These are phyloP conservation scores for Rhizomys pruinosus DNA, from an alignment of 2,113 vertebrate genomes.

Conservation along the genomic window DNA sequence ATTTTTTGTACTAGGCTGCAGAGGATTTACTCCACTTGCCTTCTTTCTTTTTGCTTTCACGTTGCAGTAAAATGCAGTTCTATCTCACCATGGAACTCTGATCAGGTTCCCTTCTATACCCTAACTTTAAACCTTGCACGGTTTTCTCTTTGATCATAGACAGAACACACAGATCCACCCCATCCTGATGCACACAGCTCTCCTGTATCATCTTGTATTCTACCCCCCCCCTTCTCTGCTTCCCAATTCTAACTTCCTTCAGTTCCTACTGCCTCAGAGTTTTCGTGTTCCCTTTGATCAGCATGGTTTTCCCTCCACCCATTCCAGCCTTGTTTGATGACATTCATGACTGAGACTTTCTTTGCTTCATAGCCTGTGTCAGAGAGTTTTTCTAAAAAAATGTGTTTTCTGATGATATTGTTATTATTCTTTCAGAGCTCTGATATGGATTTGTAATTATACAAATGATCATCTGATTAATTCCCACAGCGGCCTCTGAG, in stretches of 20 bases:
- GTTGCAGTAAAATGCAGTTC: not conserved
- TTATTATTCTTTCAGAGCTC: not conserved
- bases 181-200: not conserved
- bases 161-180: not conserved
- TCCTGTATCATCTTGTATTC: not conserved
- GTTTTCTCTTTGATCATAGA: constrained; percentile 47
- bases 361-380: not conserved
- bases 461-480: not conserved
- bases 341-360: not conserved
- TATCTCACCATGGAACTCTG: not conserved
- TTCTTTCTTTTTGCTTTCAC: not conserved
- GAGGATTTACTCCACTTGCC: not conserved
- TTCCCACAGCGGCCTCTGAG: not conserved
- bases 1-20: not conserved
- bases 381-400: not conserved
- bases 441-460: not conserved
- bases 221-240: not conserved
- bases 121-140: not conserved
- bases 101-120: not conserved
- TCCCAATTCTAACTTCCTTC: not conserved
- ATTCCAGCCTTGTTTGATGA: not conserved
- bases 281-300: constrained; percentile 47
- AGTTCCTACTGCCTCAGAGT: not conserved
- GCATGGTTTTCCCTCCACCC: not conserved
- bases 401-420: not conserved